Evolutionary conservation across 2,113 vertebrate species (phyloP).

Genomic region (Sorex araneus): DNA sequence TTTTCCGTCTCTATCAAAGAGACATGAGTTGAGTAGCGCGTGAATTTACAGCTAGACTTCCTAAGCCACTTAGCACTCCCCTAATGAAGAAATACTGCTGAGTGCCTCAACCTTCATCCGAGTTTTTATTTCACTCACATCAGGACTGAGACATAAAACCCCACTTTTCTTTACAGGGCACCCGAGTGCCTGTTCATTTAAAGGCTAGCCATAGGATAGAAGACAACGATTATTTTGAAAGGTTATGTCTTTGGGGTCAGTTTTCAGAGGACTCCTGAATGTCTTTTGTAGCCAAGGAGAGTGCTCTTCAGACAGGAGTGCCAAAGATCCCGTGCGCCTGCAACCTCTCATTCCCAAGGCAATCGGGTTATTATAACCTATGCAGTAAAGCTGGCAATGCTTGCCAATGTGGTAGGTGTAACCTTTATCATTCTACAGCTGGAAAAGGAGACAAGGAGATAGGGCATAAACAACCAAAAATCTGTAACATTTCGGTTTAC

Average conservation of each 20-base stretch:
- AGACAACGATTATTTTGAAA: conserved; percentile 49
- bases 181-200: background rate
- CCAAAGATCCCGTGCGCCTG: background rate
- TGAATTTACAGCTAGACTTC: conserved; percentile 67
- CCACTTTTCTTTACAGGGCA: background rate
- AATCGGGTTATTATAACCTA: background rate
- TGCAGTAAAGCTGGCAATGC: too few relatives aligned
- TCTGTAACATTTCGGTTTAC: background rate
- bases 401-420: too few relatives aligned
- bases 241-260: background rate
- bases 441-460: background rate
- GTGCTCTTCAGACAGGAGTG: background rate
- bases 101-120: conserved; percentile 40
- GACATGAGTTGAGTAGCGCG: conserved; percentile 70
- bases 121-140: conserved; percentile 60
- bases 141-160: background rate
- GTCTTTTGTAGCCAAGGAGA: background rate
- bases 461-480: background rate
- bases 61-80: conserved; percentile 67
- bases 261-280: conserved; percentile 44
- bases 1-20: conserved; percentile 83
- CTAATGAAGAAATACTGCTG: conserved; percentile 73
- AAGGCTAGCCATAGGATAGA: conserved; percentile 27
- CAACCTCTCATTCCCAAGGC: background rate
- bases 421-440: background rate